Evolutionary conservation across 2,113 vertebrate genomes (phyloP).

Genomic region (Eurystomus gularis): DNA sequence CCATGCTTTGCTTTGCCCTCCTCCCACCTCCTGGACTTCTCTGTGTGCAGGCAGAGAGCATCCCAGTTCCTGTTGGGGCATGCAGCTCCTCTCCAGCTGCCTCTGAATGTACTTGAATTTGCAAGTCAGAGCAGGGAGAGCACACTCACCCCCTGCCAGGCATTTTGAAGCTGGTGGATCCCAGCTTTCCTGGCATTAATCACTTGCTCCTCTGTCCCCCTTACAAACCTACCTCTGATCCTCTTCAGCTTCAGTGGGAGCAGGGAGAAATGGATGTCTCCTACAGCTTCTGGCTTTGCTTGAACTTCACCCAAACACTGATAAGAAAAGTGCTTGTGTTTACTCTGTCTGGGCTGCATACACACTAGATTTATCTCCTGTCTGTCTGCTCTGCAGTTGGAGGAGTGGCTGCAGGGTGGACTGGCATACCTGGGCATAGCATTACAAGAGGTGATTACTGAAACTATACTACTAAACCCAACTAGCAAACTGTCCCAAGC

Average conservation of each 20-base stretch:
- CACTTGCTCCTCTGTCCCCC: neutral
- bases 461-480: neutral
- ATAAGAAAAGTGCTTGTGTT: neutral
- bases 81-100: neutral
- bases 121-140: neutral
- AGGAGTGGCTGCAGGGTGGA: neutral
- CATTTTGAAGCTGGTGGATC: neutral
- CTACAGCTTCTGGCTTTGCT: neutral
- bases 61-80: fast-evolving
- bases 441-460: neutral
- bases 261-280: neutral
- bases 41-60: neutral
- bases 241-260: neutral
- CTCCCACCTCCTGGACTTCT: neutral
- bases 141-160: neutral
- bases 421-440: neutral
- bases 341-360: neutral
- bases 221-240: neutral
- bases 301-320: neutral
- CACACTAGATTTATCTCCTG: neutral
- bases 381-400: neutral
- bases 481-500: neutral
- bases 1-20: neutral
- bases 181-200: fast-evolving
- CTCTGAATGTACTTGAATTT: neutral